Conservation (phyloP, 2,888 invertebrate genomes). For the Agriopis leucophaearia region DNA sequence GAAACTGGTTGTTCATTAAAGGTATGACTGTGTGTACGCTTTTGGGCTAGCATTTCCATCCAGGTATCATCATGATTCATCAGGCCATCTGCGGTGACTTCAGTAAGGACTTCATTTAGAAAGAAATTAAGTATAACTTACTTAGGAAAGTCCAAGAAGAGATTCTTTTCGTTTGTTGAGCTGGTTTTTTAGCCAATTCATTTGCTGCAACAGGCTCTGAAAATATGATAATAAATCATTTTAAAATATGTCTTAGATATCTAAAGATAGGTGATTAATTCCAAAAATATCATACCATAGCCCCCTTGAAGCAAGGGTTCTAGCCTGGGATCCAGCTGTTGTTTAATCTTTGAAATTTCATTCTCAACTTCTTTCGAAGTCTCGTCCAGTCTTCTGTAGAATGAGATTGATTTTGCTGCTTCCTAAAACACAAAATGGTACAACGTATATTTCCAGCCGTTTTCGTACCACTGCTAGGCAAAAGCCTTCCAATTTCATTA, state of each 20-base stretch:
- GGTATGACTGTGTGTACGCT: no score
- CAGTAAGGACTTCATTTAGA: no score
- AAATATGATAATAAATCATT: constrained; percentile 21
- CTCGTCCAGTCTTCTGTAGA: constrained; percentile 57
- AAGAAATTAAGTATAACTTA: constrained; percentile 47
- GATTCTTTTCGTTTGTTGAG: constrained; percentile 37
- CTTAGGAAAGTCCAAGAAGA: constrained; percentile 62
- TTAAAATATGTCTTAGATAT: neutral
- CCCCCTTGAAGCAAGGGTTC: constrained; percentile 53
- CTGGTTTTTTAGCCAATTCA: constrained; percentile 47
- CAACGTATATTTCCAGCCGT: no score
- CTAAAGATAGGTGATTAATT: neutral
- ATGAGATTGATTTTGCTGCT: constrained; percentile 64
- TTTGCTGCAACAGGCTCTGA: constrained; percentile 53
- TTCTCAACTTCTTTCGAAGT: constrained; percentile 62
- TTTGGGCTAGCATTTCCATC: no score
- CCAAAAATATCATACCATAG: constrained; percentile 45
- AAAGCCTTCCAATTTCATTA: no score
- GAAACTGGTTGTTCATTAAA: no score
- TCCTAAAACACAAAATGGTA: constrained; percentile 50
- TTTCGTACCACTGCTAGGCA: no score
- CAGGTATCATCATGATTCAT: no score
- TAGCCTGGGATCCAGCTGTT: constrained; percentile 59
- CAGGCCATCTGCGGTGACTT: no score
- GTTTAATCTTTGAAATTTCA: constrained; percentile 63